Base-by-base conservation (phyloP, 1,140 invertebrate genomes). In the Caenorhabditis tropicalis region DNA sequence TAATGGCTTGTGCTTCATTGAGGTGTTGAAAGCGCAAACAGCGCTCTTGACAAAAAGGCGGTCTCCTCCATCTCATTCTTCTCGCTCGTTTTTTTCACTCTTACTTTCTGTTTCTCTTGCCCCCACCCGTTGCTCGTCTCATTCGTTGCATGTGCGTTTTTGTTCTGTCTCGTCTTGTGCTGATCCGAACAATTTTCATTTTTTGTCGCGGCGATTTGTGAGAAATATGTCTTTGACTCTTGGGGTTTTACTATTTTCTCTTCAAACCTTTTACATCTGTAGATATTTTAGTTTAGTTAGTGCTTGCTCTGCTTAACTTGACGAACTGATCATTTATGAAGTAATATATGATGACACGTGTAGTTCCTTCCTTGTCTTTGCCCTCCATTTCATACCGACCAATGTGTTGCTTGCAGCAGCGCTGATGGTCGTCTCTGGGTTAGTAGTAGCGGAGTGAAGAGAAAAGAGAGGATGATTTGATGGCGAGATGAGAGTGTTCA, bases 11-110 rank as follows among this genome's bases (percentile, higher is more conserved):
- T 74, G 65, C 65, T 74, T 74, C 65, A 74, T 74, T 43, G 65
- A 74, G 65, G 65, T 74, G 65, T 74, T 74, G 65, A 74, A 74
- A 74, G 65, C 65, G 65, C 65, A 74, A 74, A 74, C n/a, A 74
- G 36, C 65, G 65, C 65, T 74, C 65, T 74, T 74, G 65, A 74
- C 65, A 43, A 74, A 43, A 74, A 74, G 79, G 79, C 51, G 46
- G 48, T 81, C 79, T 33, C 27, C 46, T 51, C 70, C 70, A 10
- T 48, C 74, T 81, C 79, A 2, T 56, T 81, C 79, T 81, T 81
- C 79, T 81, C 79, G 46, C 36, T 56, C 51, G 10, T 29, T 53
- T 36, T 81, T 51, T 53, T 51, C 79, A 29, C 46, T 79, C 39
- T 81, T 53, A 81, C 79, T 56, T 81, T 81, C 79, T 74, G 16